Base-by-base conservation (phyloP, 2,888 invertebrate species). In the Phragmatobia fuliginosa region DNA sequence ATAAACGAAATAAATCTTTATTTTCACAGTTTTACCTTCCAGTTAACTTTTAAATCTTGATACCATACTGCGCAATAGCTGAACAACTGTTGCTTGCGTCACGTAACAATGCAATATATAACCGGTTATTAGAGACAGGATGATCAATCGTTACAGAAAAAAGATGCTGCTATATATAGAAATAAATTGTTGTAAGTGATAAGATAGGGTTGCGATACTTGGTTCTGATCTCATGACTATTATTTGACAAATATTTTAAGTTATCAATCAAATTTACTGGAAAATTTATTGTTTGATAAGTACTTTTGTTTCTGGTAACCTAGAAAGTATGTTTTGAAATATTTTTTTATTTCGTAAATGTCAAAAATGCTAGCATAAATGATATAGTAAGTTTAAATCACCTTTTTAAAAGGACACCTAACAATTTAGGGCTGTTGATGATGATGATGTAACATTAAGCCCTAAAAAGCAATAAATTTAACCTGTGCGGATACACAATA, bases 141-240 rank as follows among this genome's bases (percentile, higher is more conserved):
- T 80, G 71, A 85, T 87, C 81, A 82, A 84, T 87, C 85, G 83
- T 78, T 71, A 79, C 80, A 78, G 73, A 85, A 83, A 86, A 84
- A 83, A 84, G 80, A 83, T 80, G 77, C 31, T 74, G 66, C 81
- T 84, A 83, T 68, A 83, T 80, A 83, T 85, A 86, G 70, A 62
- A 28, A 66, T 45, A 18, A 33, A 75, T 75, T 74, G 74, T 72
- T 77, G 65, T 75, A 32, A 10, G 25, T n/a, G 60, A 66, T 68
- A 52, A 68, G 66, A 65, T 75, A 80, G 80, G 82, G 82, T 62
- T 80, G 80, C 36, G 45, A 18, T 16, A 36, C 28, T 28, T 16
- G 28, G 14, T 16, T 16, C 6, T 28, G 28, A 56, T 28, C 56
- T 16, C 56, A 28, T 56, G 28, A 28, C 5, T 56, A 28, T 56